Conservation (phyloP, 2,113 vertebrate genomes). For the Rhinichthys klamathensis region DNA sequence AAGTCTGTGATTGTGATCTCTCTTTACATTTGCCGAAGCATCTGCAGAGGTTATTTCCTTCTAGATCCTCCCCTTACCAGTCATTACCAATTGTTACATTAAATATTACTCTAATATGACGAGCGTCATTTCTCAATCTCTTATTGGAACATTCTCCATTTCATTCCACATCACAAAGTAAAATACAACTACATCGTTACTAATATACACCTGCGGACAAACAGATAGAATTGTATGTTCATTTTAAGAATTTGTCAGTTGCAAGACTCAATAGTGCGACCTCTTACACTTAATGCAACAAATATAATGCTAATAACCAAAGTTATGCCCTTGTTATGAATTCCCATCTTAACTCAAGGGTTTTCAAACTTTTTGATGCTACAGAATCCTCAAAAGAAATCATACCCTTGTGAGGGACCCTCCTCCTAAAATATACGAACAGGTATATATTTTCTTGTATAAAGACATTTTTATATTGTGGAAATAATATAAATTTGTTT, state of each 20-base stretch:
- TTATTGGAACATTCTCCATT: background rate
- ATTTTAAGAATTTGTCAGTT: background rate
- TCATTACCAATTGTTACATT: background rate
- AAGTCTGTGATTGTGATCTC: slow-evolving; percentile 4
- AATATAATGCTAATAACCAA: background rate
- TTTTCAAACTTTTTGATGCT: background rate
- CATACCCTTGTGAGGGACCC: background rate
- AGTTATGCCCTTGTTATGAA: background rate
- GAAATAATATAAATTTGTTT: background rate
- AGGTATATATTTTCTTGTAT: background rate
- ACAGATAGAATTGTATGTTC: background rate
- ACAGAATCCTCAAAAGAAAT: background rate
- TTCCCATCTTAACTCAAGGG: background rate
- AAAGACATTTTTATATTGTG: background rate
- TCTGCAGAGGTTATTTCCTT: background rate
- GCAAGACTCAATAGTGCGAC: background rate
- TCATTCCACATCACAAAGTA: background rate
- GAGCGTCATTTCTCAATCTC: background rate
- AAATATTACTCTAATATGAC: background rate
- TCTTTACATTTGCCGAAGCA: slow-evolving; percentile 5
- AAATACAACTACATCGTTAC: background rate
- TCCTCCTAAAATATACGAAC: background rate
- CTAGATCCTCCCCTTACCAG: background rate
- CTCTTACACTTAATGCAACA: background rate
- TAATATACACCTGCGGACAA: background rate